Evolutionary conservation across 1,140 invertebrate species (phyloP), one percentile per base, ranked within the genome.

Genomic region (Drosophila sp.): DNA sequence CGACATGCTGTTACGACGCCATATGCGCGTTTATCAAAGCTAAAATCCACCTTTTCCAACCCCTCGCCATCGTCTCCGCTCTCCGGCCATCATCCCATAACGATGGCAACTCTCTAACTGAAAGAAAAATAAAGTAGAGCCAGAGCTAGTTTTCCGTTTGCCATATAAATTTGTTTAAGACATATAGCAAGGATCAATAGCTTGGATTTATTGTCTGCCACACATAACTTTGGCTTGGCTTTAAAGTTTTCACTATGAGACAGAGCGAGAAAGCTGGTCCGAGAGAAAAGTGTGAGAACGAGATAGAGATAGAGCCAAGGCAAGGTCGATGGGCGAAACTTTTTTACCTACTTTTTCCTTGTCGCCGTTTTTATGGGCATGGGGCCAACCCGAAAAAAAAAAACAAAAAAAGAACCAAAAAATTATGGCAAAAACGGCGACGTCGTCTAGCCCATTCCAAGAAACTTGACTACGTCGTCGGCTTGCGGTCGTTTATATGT

Each of bases 141-240:
- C 57, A 67, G 66, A 70, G 81, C 80, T 80, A 84, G 84, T 89
- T 84, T 84, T 89, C 79, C 80, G 80, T 79, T 73, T 54, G 84
- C 84, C 80, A 66, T 89, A 89, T 89, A 89, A 89, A 89, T 89
- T 89, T 89, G 84, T 89, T 83, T 80, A 89, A 89, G 84, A 75
- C 84, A 89, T 80, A 84, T 74, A 86, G 72, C 84, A 83, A 72
- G 84, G 84, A 89, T 89, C 84, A 89, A 89, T 89, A 84, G 77
- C 80, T 32, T 54, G 76, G 84, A 87, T 89, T 89, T 89, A 89
- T 87, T 80, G 84, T 86, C 72, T 76, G 83, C 75, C 82, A 79
- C 78, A 85, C 54, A 82, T 85, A 85, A 81, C 78, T 85, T 84
- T 85, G 66, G 60, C 72, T 76, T 83, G 83, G 83, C 76, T 87